Evolutionary conservation across 1,140 invertebrate species (phyloP), one percentile per base, ranked within the genome.

Genomic region (Brachionus rotundiformis): DNA sequence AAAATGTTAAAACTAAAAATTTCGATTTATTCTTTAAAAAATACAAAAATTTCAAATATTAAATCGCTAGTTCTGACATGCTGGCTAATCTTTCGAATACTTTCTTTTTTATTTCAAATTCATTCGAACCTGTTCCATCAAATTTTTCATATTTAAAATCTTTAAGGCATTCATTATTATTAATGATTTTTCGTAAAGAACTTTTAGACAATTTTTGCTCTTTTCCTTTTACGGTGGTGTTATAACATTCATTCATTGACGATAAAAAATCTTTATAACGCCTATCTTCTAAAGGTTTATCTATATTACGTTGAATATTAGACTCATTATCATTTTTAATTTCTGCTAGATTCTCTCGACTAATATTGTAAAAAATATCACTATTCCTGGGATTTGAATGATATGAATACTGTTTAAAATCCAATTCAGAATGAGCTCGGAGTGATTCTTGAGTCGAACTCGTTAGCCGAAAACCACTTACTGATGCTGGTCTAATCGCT

Each of bases 71-170:
- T 19, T 54, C 47, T 19, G 47, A 54, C 16, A 54, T 54, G 19
- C 47, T 25, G 2, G 47, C 63, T 36, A 68, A n/a, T 8, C 29
- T 33, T 36, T 68, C 31, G 11, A 68, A 68, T n/a, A 68, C 29
- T 8, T 68, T 23, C 8, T n/a, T 68, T 68, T 68, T 68, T 36
- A 68, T 36, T 68, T 68, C 29, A 7, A 68, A n/a, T 11, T 68
- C 63, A 68, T 36, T 31, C 1, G 29, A 16, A 13, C 63, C 63
- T 1, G 27, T 33, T 10, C 63, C 63, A 16, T 68, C 63, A 2
- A 68, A 33, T 41, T 68, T 68, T 36, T 68, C 63, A 8, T n/a
- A 36, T 6, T 19, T 33, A 68, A 68, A 68, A 68, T 68, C 63
- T 68, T 68, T 68, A 36, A 68, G 23, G 6, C 13, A 33, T 16